Conservation (phyloP, 2,888 invertebrate species). For the Agonum fuliginosum region DNA sequence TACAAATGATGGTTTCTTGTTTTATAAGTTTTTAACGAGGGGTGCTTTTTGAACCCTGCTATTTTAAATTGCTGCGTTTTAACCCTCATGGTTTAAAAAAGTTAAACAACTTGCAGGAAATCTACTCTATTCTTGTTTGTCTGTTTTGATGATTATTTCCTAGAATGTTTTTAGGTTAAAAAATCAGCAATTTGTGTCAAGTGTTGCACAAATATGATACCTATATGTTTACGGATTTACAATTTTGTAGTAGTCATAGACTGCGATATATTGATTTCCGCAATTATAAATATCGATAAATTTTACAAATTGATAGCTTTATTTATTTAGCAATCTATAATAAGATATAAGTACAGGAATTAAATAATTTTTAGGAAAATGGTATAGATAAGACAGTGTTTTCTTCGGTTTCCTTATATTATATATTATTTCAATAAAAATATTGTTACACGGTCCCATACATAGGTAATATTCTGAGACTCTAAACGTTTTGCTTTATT, state of each 20-base stretch:
- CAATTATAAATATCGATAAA: background rate
- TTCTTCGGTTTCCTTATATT: too few relatives aligned
- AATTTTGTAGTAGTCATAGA: background rate
- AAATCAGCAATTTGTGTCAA: background rate
- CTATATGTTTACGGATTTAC: background rate
- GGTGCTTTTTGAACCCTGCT: constrained; percentile 5
- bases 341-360: too few relatives aligned
- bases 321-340: too few relatives aligned
- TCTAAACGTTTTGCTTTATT: too few relatives aligned
- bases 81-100: background rate
- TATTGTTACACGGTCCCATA: too few relatives aligned
- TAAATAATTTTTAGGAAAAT: too few relatives aligned
- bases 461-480: too few relatives aligned
- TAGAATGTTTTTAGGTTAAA: background rate
- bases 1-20: constrained; percentile 51
- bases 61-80: constrained; percentile 33
- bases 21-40: constrained; percentile 45
- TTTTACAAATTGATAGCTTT: too few relatives aligned
- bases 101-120: constrained; percentile 8
- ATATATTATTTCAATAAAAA: too few relatives aligned
- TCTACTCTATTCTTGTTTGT: background rate
- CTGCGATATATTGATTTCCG: background rate
- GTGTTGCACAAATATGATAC: background rate
- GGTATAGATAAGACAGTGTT: too few relatives aligned
- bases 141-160: background rate